These are phyloP conservation scores for Xestia ashworthii DNA, from an alignment of 2,888 invertebrate species.

Conservation along the genomic window DNA sequence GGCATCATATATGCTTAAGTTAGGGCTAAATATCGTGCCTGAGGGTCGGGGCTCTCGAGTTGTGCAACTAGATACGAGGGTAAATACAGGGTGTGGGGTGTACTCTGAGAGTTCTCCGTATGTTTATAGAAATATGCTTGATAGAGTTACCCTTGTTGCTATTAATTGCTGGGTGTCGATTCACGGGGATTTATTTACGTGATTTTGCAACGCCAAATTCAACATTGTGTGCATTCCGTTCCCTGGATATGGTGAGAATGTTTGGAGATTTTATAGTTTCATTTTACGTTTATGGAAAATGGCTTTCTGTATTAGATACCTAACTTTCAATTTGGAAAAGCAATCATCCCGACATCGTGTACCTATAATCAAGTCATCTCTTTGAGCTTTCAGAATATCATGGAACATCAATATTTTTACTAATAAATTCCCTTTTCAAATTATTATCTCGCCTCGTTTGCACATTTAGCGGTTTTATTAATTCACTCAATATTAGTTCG, in stretches of 20 bases:
- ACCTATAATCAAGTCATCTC: neutral
- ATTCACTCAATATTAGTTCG: conserved; percentile 53
- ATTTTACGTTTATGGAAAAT: neutral
- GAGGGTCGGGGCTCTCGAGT: conserved; percentile 33
- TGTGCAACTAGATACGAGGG: conserved; percentile 42
- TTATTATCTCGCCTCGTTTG: conserved; percentile 23
- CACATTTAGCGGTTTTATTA: conserved; percentile 55
- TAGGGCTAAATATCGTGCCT: conserved; percentile 48
- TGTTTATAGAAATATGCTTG: conserved; percentile 5
- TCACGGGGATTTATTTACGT: neutral
- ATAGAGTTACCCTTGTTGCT: neutral
- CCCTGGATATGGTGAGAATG: neutral
- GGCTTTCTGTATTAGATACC: neutral
- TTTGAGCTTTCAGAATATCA: neutral
- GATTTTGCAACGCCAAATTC: neutral
- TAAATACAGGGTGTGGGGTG: conserved; percentile 30
- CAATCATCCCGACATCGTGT: neutral
- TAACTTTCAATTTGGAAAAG: neutral
- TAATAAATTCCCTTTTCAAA: neutral
- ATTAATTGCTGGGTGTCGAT: neutral
- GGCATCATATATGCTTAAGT: conserved; percentile 53
- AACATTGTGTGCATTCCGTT: neutral
- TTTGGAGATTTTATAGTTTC: neutral
- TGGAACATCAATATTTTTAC: conserved; percentile 6
- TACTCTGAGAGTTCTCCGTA: conserved; percentile 6